phyloP scores from a whole-genome alignment of 1,140 invertebrate genomes.

The Ladona fulva region DNA sequence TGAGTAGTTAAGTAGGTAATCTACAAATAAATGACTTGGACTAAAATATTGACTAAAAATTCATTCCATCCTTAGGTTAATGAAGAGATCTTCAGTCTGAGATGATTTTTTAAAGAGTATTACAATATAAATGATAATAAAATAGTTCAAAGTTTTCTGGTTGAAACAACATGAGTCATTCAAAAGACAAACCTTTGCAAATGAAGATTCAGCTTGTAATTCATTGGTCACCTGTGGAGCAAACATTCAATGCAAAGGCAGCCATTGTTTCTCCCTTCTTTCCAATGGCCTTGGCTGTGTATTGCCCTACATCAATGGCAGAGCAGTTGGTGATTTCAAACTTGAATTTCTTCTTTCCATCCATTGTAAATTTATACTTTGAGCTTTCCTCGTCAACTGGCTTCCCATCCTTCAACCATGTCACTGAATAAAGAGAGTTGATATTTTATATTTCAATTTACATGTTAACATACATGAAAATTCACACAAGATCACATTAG shows the following conservation, averaged over 20 bases:
- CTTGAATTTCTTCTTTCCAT: conserved; percentile 64
- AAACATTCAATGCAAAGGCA: conserved; percentile 79
- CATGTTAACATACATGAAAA: neutral
- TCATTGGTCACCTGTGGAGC: conserved; percentile 23
- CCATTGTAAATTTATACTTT: conserved; percentile 71
- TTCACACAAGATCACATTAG: neutral
- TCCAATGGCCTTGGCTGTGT: conserved; percentile 74
- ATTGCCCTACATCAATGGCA: conserved; percentile 79
- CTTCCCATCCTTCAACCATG: conserved; percentile 88
- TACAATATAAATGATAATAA: no score
- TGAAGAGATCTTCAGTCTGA: no score
- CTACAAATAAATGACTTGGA: no score
- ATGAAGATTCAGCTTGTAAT: neutral
- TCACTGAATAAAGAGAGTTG: conserved; percentile 37
- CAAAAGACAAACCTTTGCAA: neutral
- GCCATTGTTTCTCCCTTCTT: conserved; percentile 71
- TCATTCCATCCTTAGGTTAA: no score
- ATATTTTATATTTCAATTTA: conserved; percentile 7
- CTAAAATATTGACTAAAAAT: no score
- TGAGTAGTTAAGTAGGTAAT: neutral
- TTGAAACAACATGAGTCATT: no score
- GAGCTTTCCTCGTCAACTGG: conserved; percentile 62
- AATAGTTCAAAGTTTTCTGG: no score
- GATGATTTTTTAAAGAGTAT: no score
- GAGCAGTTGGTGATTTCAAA: conserved; percentile 62